Evolutionary conservation across 1,140 invertebrate genomes (phyloP).

Genomic region (Mylabris phalerata): DNA sequence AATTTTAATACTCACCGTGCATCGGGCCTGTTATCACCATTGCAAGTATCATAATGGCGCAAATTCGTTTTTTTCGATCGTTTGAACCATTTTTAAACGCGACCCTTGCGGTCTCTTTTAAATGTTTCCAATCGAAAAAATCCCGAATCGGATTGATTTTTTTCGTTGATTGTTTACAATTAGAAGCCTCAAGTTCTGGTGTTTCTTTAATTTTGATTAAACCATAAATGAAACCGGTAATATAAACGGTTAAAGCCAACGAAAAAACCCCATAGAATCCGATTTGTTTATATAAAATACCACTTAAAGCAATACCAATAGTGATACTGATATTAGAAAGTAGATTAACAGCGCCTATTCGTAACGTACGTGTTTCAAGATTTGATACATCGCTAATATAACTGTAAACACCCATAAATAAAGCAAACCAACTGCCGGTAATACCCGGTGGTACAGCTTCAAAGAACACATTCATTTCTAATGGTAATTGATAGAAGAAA

Average conservation of each 20-base stretch:
- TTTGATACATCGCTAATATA: constrained; percentile 53
- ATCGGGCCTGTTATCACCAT: constrained; percentile 37
- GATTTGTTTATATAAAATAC: constrained; percentile 46
- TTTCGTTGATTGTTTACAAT: constrained; percentile 1
- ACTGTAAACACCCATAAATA: constrained; percentile 57
- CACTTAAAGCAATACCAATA: constrained; percentile 49
- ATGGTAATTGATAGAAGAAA: constrained; percentile 45
- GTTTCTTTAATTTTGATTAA: constrained; percentile 29
- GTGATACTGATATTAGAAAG: constrained; percentile 44
- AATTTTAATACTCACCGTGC: constrained; percentile 27
- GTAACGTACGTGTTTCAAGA: constrained; percentile 51
- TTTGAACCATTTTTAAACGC: constrained; percentile 27
- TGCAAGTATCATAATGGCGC: constrained; percentile 33
- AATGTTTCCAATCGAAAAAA: constrained; percentile 33
- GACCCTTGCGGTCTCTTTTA: constrained; percentile 31
- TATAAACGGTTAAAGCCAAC: constrained; percentile 37
- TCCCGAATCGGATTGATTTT: constrained; percentile 20
- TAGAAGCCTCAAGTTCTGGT: neutral
- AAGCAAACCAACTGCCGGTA: constrained; percentile 51
- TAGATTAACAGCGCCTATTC: constrained; percentile 48
- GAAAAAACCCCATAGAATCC: constrained; percentile 53
- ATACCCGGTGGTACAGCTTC: constrained; percentile 51
- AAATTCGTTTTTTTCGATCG: constrained; percentile 27
- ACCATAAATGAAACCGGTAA: constrained; percentile 30
- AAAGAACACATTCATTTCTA: constrained; percentile 48